Evolutionary conservation across 2,888 invertebrate species (phyloP).

Genomic region (Cryptosula pallasiana): DNA sequence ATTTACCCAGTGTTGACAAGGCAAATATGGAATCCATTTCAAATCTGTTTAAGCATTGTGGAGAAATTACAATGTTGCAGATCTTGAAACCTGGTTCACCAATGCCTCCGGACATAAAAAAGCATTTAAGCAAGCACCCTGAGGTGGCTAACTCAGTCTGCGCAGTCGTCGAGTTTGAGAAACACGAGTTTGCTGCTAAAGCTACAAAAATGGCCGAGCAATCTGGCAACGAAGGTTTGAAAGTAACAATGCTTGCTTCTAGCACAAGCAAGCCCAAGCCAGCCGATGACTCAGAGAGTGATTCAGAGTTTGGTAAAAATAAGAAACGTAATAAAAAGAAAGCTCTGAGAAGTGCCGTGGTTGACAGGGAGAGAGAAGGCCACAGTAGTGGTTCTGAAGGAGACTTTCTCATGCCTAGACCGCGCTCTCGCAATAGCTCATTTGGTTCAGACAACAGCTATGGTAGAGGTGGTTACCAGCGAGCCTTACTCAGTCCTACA

Average conservation of each 20-base stretch:
- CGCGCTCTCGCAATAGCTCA: conserved; percentile 46
- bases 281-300: conserved; percentile 31
- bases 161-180: conserved; percentile 87
- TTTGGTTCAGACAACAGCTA: conserved; percentile 31
- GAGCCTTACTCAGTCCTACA: conserved; percentile 49
- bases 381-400: conserved; percentile 49
- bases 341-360: conserved; percentile 33
- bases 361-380: conserved; percentile 39
- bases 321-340: conserved; percentile 38
- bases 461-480: conserved; percentile 55
- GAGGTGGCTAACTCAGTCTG: conserved; percentile 73
- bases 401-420: conserved; percentile 36
- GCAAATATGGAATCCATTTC: conserved; percentile 86
- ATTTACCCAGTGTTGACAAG: conserved; percentile 71
- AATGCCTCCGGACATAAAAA: conserved; percentile 82
- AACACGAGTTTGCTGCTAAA: conserved; percentile 76
- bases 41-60: conserved; percentile 78
- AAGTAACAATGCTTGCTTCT: conserved; percentile 46
- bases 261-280: not conserved
- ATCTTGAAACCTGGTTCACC: conserved; percentile 76
- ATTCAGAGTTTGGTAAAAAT: conserved; percentile 34
- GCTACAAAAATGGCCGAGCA: conserved; percentile 61
- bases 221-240: conserved; percentile 40
- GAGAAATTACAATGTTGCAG: conserved; percentile 81
- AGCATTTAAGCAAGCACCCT: conserved; percentile 83